Percentiles rank a stretch among this genome's conserved stretches.
Conservation (phyloP, 2,888 invertebrate species). For the Cephus spinipes region DNA sequence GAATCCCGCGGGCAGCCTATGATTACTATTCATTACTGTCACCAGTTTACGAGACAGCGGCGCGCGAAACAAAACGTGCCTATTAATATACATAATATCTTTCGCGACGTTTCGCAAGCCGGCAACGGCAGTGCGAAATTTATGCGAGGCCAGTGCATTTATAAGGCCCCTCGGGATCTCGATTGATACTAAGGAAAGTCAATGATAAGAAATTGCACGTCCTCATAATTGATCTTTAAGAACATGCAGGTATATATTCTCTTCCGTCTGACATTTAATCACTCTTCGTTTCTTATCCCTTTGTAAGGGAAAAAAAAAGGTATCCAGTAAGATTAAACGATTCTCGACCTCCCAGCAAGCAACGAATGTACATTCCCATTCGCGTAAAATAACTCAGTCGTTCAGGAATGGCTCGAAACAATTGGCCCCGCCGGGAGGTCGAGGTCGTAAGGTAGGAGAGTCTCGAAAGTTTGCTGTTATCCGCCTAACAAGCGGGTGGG, state of each 20-base stretch:
- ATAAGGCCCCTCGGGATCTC: not conserved
- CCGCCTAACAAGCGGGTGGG: constrained; percentile 26
- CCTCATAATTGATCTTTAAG: not conserved
- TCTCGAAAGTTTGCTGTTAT: constrained; percentile 12
- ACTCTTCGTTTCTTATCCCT: not conserved
- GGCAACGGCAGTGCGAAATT: constrained; percentile 8
- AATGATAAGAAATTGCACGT: not conserved
- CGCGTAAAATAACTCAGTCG: constrained; percentile 43
- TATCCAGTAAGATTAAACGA: not conserved
- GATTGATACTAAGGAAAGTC: constrained; percentile 5
- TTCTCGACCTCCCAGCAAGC: constrained; percentile 6
- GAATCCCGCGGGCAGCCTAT: constrained; percentile 13
- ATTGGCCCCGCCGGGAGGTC: constrained; percentile 18
- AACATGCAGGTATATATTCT: not conserved
- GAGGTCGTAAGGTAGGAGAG: not conserved
- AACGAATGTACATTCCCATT: constrained; percentile 26
- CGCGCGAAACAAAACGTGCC: constrained; percentile 23
- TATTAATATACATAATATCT: constrained; percentile 30
- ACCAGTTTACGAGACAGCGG: constrained; percentile 26
- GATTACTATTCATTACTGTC: constrained; percentile 29
- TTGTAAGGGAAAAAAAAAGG: not conserved
- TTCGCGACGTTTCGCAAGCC: constrained; percentile 25
- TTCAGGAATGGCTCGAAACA: constrained; percentile 19
- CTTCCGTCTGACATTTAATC: not conserved
- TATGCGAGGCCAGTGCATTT: constrained; percentile 6